These are phyloP conservation scores for Caretta caretta DNA, from an alignment of 2,113 vertebrate genomes.

Conservation along the genomic window DNA sequence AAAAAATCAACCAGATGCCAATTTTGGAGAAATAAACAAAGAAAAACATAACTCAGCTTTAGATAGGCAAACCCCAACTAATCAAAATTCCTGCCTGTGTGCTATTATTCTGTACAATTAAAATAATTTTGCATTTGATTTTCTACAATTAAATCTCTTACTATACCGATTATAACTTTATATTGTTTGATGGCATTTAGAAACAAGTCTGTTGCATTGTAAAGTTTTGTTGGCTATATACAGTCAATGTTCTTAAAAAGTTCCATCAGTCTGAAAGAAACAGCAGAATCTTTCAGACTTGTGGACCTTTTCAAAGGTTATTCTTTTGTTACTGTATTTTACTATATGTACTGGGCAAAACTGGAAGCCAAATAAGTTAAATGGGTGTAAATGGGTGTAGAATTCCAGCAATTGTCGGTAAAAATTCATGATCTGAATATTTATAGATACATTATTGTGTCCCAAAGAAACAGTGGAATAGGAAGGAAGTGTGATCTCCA, in stretches of 20 bases:
- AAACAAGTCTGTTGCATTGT: not conserved
- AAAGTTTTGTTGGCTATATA: not conserved
- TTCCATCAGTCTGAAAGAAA: not conserved
- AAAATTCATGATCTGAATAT: not conserved
- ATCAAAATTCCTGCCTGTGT: not conserved
- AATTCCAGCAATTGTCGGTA: not conserved
- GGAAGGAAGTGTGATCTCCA: not conserved
- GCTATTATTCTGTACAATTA: not conserved
- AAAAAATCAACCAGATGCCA: not conserved
- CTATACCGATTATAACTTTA: not conserved
- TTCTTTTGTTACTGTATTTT: not conserved
- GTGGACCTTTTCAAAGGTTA: not conserved
- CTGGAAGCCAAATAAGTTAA: not conserved
- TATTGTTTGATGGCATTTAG: not conserved
- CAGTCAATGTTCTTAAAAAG: not conserved
- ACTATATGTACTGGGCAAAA: not conserved
- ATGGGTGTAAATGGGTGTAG: not conserved
- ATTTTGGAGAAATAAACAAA: not conserved
- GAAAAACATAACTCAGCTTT: not conserved
- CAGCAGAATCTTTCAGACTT: not conserved
- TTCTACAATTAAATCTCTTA: not conserved
- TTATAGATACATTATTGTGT: not conserved
- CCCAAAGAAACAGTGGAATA: not conserved
- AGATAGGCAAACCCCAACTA: not conserved
- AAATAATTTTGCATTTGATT: not conserved